A percentile compares a stretch with the other conserved stretches of the same genome.
phyloP scores from a whole-genome alignment of 2,797 vertebrate species.

The Selene dorsalis region DNA sequence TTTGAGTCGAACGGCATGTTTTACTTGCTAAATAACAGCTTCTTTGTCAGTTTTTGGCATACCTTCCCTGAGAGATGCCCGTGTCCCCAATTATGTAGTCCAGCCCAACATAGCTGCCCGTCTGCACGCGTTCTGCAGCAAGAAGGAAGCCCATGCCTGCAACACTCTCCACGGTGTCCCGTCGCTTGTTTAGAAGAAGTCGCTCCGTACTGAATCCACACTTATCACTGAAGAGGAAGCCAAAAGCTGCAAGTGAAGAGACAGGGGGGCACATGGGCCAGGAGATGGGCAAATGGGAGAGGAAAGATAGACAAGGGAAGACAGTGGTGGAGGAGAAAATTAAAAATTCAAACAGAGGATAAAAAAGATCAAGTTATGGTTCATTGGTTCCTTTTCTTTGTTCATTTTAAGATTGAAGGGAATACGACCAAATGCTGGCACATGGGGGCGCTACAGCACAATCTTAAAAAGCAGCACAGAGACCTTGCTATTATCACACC shows the following conservation, averaged over 20 bases:
- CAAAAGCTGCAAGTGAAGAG: constrained; percentile 86
- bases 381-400: not conserved
- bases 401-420: too few relatives aligned
- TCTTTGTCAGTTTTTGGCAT: constrained; percentile 42
- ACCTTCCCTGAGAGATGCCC: constrained; percentile 91
- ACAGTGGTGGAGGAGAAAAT: not conserved
- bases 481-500: not conserved
- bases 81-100: constrained; percentile 95
- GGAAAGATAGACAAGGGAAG: not conserved
- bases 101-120: constrained; percentile 90
- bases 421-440: constrained; percentile 41
- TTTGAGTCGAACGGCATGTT: not conserved
- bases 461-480: constrained; percentile 13
- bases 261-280: rapidly evolving
- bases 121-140: constrained; percentile 91
- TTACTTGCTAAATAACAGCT: not conserved
- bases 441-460: constrained; percentile 68
- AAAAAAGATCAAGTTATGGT: not conserved
- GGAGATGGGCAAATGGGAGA: not conserved
- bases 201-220: constrained; percentile 94
- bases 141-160: constrained; percentile 92
- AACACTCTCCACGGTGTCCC: constrained; percentile 92
- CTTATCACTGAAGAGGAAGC: constrained; percentile 95
- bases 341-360: not conserved
- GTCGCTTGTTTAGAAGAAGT: constrained; percentile 87